A percentile compares a stretch with the other conserved stretches of the same genome.
phyloP scores from a whole-genome alignment of 2,113 vertebrate species.

The Parotia lawesii region DNA sequence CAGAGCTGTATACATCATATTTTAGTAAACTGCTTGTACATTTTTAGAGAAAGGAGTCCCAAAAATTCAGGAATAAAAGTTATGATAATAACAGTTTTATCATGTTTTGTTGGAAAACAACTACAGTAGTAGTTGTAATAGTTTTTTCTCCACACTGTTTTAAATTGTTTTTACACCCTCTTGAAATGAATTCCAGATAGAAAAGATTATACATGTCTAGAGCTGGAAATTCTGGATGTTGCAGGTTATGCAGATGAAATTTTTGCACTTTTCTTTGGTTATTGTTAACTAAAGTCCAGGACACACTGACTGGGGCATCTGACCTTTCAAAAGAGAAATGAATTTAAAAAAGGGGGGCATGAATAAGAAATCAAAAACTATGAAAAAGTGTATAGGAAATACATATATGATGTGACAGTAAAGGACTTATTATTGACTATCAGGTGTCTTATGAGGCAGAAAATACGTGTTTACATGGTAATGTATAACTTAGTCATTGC shows the following conservation, averaged over 20 bases:
- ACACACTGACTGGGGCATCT: not conserved
- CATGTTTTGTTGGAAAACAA: not conserved
- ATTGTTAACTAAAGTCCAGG: not conserved
- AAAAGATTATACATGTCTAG: not conserved
- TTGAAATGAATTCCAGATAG: not conserved
- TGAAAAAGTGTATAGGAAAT: not conserved
- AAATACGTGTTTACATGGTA: not conserved
- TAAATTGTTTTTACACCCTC: fast-evolving
- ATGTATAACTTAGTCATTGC: not conserved
- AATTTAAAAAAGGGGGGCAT: not conserved
- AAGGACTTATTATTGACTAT: not conserved
- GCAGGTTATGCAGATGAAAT: not conserved
- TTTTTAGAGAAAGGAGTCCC: not conserved
- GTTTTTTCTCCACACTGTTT: not conserved
- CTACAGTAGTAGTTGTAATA: not conserved
- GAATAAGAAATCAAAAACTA: not conserved
- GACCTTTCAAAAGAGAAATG: not conserved
- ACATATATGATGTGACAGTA: not conserved
- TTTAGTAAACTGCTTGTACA: not conserved
- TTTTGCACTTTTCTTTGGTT: not conserved
- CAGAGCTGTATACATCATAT: too few relatives aligned
- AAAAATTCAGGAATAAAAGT: not conserved
- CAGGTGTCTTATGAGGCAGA: fast-evolving
- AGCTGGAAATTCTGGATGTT: not conserved
- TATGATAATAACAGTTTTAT: not conserved